Evolutionary conservation across 2,113 vertebrate species (phyloP).

Genomic region (Leptocoma aspasia): DNA sequence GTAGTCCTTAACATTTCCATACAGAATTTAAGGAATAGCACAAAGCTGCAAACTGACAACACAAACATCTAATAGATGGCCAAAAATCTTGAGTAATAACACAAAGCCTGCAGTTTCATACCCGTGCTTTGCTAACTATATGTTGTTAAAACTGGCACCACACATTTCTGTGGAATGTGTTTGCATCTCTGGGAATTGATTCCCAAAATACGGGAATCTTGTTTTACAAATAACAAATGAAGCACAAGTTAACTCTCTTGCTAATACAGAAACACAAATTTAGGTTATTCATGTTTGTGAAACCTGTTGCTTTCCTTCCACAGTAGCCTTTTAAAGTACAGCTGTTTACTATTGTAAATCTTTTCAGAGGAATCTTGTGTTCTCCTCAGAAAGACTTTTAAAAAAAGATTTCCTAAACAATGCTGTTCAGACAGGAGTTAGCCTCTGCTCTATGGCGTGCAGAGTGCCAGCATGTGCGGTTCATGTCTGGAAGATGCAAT

Average conservation of each 20-base stretch:
- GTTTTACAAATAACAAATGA: not conserved
- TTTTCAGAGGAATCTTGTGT: not conserved
- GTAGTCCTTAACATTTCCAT: not conserved
- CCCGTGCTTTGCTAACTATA: not conserved
- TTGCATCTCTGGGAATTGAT: not conserved
- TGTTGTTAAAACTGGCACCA: not conserved
- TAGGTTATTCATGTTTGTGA: not conserved
- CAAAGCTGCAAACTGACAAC: not conserved
- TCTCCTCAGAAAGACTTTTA: not conserved
- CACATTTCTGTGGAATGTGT: not conserved
- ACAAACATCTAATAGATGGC: not conserved
- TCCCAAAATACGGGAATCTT: not conserved
- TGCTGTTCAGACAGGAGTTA: not conserved
- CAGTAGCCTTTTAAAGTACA: not conserved
- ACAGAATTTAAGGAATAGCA: not conserved
- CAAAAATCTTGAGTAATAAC: not conserved
- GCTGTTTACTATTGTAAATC: not conserved
- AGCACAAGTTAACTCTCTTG: not conserved
- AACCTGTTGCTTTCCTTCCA: not conserved
- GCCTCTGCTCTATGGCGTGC: rapidly evolving
- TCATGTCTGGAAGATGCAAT: not conserved
- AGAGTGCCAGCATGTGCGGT: rapidly evolving
- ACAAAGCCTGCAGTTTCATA: not conserved
- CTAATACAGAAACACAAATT: not conserved
- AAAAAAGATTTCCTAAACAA: not conserved